A percentile compares a stretch with the other conserved stretches of the same genome.
Evolutionary conservation across 2,113 vertebrate genomes (phyloP).

Genomic region (Chloebia gouldiae): DNA sequence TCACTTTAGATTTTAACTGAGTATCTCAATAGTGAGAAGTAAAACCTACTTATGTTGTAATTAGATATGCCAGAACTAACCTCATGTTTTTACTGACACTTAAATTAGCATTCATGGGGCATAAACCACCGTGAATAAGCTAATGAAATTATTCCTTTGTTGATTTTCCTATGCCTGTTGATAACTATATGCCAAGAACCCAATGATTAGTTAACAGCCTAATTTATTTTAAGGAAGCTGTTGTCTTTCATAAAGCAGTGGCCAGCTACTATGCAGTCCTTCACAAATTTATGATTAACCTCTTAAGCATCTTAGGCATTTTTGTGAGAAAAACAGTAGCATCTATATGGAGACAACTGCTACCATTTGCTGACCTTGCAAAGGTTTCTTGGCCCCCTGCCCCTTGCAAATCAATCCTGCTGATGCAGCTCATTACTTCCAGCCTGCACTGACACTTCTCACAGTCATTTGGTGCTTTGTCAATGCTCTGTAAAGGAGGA

Average conservation of each 20-base stretch:
- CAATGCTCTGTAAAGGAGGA: background rate
- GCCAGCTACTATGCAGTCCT: background rate
- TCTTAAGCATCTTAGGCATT: background rate
- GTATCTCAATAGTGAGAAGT: background rate
- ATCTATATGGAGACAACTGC: background rate
- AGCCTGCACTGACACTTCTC: background rate
- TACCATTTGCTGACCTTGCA: background rate
- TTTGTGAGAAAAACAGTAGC: background rate
- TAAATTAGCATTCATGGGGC: background rate
- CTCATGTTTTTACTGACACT: background rate
- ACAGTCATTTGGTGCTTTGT: background rate
- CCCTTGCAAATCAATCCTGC: background rate
- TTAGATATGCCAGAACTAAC: background rate
- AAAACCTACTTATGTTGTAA: background rate
- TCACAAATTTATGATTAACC: background rate
- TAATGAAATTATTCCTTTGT: slow-evolving; percentile 17
- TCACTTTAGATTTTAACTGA: background rate
- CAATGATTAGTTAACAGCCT: background rate
- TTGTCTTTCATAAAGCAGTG: background rate
- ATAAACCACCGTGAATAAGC: background rate
- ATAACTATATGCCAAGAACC: background rate
- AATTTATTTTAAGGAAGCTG: slow-evolving; percentile 29
- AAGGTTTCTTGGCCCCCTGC: background rate
- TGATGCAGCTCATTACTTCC: background rate
- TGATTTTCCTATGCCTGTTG: background rate